Conservation (phyloP, 2,888 invertebrate species). For the Noctua janthe region DNA sequence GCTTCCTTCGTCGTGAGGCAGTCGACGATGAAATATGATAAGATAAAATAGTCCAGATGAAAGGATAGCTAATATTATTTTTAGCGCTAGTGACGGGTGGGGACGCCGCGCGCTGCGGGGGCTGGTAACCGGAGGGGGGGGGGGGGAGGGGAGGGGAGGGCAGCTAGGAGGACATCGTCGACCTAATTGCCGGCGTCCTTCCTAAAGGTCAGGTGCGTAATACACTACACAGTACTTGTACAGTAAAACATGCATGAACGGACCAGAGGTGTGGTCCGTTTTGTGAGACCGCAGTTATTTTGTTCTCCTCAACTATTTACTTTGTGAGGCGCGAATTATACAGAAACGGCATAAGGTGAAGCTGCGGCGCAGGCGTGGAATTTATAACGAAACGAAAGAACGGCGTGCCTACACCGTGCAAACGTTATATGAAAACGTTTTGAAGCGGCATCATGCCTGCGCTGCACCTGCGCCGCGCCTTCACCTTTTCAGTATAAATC, state of each 20-base stretch:
- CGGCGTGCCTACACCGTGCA: too few species aligned
- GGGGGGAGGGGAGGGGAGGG: neutral
- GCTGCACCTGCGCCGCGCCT: too few species aligned
- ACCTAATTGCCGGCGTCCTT: slow-evolving; percentile 54
- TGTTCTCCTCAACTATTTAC: neutral
- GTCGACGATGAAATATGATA: slow-evolving; percentile 6
- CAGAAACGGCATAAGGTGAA: too few species aligned
- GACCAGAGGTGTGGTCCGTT: neutral
- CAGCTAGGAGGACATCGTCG: slow-evolving; percentile 29
- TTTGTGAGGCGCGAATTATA: neutral
- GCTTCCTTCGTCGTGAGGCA: neutral
- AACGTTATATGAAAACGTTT: too few species aligned
- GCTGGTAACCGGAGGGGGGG: neutral
- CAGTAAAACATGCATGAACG: slow-evolving; percentile 17
- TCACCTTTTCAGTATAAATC: too few species aligned
- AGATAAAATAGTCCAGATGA: neutral
- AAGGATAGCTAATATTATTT: slow-evolving; percentile 35
- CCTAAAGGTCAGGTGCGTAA: slow-evolving; percentile 42
- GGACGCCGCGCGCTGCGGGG: neutral
- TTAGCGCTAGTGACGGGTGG: slow-evolving; percentile 30
- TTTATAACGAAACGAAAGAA: too few species aligned
- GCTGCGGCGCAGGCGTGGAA: too few species aligned
- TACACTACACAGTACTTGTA: slow-evolving; percentile 27
- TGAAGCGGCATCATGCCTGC: too few species aligned
- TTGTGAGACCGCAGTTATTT: neutral